Evolutionary conservation across 2,888 invertebrate genomes (phyloP).

Genomic region (Tetanocera ferruginea): DNA sequence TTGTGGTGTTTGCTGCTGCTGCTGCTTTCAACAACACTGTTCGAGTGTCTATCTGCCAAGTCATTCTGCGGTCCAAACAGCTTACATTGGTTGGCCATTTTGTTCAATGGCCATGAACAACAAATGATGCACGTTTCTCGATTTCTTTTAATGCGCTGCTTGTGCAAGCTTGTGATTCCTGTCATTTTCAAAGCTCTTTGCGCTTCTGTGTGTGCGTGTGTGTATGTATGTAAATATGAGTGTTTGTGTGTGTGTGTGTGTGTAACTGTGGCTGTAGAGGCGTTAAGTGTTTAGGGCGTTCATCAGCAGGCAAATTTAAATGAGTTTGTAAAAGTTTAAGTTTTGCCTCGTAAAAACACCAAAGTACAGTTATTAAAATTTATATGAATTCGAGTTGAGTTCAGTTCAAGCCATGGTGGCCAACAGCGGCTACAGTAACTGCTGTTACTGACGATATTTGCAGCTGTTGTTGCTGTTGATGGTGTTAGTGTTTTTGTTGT

Average conservation of each 20-base stretch:
- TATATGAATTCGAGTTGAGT: conserved; percentile 28
- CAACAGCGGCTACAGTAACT: neutral
- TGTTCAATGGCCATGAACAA: conserved; percentile 1
- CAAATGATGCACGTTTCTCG: neutral
- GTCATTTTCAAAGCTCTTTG: no score
- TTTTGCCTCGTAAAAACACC: conserved; percentile 23
- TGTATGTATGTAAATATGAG: no score
- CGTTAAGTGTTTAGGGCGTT: conserved; percentile 18
- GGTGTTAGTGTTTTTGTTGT: neutral
- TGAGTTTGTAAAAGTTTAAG: conserved; percentile 20
- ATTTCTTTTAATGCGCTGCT: neutral
- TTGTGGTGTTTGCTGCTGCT: neutral
- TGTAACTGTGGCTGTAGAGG: neutral
- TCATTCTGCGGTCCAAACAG: no score
- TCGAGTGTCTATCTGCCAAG: neutral
- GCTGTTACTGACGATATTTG: neutral
- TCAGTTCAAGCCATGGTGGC: neutral
- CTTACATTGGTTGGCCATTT: no score
- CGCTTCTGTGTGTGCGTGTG: no score
- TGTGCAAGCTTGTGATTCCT: no score
- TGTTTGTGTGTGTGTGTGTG: no score
- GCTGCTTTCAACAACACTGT: neutral
- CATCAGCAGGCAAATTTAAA: conserved; percentile 24
- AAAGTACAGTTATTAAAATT: conserved; percentile 33
- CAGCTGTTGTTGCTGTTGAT: neutral